These are phyloP conservation scores for Spea multiplicata DNA, from an alignment of 2,113 vertebrate genomes.

Conservation along the genomic window DNA sequence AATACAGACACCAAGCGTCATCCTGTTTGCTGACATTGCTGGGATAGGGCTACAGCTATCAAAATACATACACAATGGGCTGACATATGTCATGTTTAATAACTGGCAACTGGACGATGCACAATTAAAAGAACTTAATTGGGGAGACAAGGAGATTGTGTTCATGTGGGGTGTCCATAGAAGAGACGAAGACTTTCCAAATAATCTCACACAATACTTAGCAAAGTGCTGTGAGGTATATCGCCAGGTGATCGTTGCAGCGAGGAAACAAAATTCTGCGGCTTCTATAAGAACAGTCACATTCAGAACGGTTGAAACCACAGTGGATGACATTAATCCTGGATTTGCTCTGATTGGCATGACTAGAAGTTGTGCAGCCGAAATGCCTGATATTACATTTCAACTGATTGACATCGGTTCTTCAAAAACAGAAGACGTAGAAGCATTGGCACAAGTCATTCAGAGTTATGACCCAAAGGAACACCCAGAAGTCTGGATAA, in stretches of 20 bases:
- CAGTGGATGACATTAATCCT: slow-evolving; percentile 70
- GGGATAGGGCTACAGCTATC: slow-evolving; percentile 68
- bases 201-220: slow-evolving; percentile 60
- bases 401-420: slow-evolving; percentile 79
- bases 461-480: slow-evolving; percentile 57
- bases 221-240: slow-evolving; percentile 74
- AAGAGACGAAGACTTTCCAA: slow-evolving; percentile 61
- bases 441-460: slow-evolving; percentile 66
- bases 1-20: slow-evolving; percentile 58
- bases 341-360: slow-evolving; percentile 78
- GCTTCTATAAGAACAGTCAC: slow-evolving; percentile 70
- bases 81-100: slow-evolving; percentile 58
- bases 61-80: slow-evolving; percentile 65
- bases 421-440: slow-evolving; percentile 67
- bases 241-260: slow-evolving; percentile 68
- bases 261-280: slow-evolving; percentile 56
- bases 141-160: slow-evolving; percentile 64
- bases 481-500: slow-evolving; percentile 74
- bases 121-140: slow-evolving; percentile 52
- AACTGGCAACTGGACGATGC: slow-evolving; percentile 53
- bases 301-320: slow-evolving; percentile 68
- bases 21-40: slow-evolving; percentile 76
- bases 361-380: slow-evolving; percentile 72
- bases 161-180: slow-evolving; percentile 76
- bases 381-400: slow-evolving; percentile 71